phyloP scores from a whole-genome alignment of 2,888 invertebrate species.

The Agrotis clavis region DNA sequence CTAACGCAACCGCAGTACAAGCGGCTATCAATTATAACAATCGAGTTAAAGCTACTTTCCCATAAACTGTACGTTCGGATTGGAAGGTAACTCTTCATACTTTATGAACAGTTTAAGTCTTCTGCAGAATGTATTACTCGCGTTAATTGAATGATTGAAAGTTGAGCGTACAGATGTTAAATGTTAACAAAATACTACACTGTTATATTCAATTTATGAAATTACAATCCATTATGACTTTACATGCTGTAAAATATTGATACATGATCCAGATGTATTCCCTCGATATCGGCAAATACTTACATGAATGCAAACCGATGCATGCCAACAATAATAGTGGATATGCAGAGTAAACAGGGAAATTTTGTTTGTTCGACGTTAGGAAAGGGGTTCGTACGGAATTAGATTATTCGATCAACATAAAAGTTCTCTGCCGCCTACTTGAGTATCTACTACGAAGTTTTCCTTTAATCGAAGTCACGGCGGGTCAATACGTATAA shows the following conservation, averaged over 20 bases:
- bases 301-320: conserved; percentile 16
- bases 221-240: conserved; percentile 20
- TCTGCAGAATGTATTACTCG: not conserved
- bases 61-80: conserved; percentile 8
- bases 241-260: conserved; percentile 19
- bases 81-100: conserved; percentile 7
- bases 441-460: not conserved
- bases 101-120: conserved; percentile 17
- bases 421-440: not conserved
- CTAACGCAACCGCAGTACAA: conserved; percentile 37
- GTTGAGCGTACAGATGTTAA: not conserved
- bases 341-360: conserved; percentile 11
- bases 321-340: conserved; percentile 48
- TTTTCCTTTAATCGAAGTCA: conserved; percentile 2
- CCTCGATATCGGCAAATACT: conserved; percentile 12
- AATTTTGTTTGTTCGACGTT: conserved; percentile 22
- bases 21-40: conserved; percentile 45
- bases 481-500: not conserved
- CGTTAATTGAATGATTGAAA: conserved; percentile 19
- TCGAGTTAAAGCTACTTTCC: conserved; percentile 29
- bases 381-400: conserved; percentile 6
- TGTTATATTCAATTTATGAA: conserved; percentile 15
- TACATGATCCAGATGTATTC: conserved; percentile 37
- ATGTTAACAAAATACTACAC: conserved; percentile 3
- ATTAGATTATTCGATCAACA: conserved; percentile 12